Percentiles rank a stretch among this genome's conserved stretches.
phyloP scores from a whole-genome alignment of 2,113 vertebrate species.

The Ptilorrhoa leucosticta region DNA sequence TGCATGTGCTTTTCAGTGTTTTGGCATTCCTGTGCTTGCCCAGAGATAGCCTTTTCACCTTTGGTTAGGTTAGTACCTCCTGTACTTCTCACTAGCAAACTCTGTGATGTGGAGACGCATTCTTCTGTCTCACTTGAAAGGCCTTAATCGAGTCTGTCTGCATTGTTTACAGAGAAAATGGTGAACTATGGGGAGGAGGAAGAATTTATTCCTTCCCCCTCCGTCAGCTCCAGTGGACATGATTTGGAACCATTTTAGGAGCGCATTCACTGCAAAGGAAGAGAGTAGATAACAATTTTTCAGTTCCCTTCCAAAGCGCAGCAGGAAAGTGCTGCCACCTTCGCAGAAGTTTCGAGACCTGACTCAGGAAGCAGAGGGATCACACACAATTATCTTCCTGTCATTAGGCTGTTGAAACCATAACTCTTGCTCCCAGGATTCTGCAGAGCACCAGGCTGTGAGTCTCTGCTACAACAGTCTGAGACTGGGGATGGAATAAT shows the following conservation, averaged over 20 bases:
- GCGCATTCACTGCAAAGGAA: neutral
- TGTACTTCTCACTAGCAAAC: neutral
- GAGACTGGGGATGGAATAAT: neutral
- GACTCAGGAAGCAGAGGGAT: neutral
- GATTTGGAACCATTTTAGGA: neutral
- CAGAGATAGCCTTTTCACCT: neutral
- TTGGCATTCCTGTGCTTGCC: neutral
- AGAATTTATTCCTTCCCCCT: neutral
- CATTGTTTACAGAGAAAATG: neutral
- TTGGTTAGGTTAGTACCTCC: neutral
- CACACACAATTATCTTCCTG: neutral
- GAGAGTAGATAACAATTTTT: neutral
- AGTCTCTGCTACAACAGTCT: neutral
- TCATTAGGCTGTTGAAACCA: neutral
- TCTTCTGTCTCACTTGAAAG: neutral
- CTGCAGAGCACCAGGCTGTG: neutral
- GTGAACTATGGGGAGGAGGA: neutral
- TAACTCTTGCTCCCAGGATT: neutral
- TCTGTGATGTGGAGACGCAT: neutral
- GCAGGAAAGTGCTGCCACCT: neutral
- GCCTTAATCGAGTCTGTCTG: neutral
- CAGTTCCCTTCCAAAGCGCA: neutral
- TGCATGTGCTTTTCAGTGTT: accelerated
- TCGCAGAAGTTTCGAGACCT: neutral
- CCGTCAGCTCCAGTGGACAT: neutral